Base-by-base conservation (phyloP, 2,113 vertebrate genomes). In the Jaculus jaculus region DNA sequence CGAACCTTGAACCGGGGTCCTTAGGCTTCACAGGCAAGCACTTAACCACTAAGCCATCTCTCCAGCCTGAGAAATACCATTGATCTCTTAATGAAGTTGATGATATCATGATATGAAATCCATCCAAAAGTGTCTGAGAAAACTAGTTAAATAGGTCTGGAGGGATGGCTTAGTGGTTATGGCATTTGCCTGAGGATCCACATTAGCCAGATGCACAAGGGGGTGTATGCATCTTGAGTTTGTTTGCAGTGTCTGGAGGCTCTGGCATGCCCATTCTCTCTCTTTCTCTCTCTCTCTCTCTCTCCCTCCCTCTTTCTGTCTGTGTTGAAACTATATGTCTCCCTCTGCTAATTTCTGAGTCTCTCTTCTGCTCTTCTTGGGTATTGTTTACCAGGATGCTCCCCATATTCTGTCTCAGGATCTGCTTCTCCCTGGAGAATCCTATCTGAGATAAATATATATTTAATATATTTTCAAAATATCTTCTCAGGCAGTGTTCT, bases 31-130 rank as follows among this genome's bases (percentile, higher is more conserved):
- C n/a, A n/a, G n/a, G n/a, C n/a, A n/a, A n/a, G n/a, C n/a, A n/a
- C n/a, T n/a, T n/a, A n/a, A n/a, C n/a, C n/a, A n/a, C n/a, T n/a
- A n/a, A n/a, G n/a, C n/a, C n/a, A n/a, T n/a, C n/a, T n/a, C n/a
- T n/a, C n/a, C n/a, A 96, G 91, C 87, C 79, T 68, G 68, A 65
- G 94, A 97, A 95, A 94, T 86, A 94, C 88, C 82, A 88, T 94
- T 20, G 68, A 86, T 97, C 72, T 84, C 68, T 93, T 96, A 93
- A 96, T 96, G 92, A 96, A 97, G 95, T 96, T 94, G 95, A 97
- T 96, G 93, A 96, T 96, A 98, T 90, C 94, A 89, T 96, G 74
- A 95, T 95, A 97, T 94, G 95, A 96, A 95, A 96, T 87, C 96
- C 95, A 96, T 94, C 74, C 78, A 81, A 95, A 92, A 54, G 78